Evolutionary conservation across 2,888 invertebrate species (phyloP), one percentile per base, ranked within the genome.

Genomic region (Anthrax anthrax): DNA sequence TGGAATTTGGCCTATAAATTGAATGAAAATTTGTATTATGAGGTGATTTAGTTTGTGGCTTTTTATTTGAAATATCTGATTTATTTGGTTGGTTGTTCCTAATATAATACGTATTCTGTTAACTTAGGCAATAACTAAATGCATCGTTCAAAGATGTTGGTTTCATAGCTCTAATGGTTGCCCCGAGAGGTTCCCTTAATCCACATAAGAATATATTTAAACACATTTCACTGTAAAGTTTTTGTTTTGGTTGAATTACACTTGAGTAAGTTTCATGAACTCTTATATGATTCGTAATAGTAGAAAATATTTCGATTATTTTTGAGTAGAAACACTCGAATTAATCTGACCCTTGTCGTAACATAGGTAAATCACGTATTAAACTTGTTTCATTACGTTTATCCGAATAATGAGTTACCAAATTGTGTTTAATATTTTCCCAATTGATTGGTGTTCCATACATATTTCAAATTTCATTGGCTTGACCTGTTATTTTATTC

Each of bases 401-500:
- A 4, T 43, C 36, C 1, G 43, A 36, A 16, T 43, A 43, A 9
- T 43, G 43, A n/a, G 18, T 9, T 2, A 43, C 13, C 6, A 43
- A 37, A 16, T 43, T 43, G 14, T 14, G 6, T 23, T 43, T 43
- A 2, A 43, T 43, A 19, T 43, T 14, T 8, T 37, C 37, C 43
- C 37, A 43, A 2, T 36, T 16, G 3, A 37, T 14, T 3, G 19
- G 42, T 8, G 50, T 53, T 1, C 53, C 52, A 19, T 53, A 54
- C 40, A 53, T 49, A 39, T 51, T 54, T 4, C 54, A 44, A 6
- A 51, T 48, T 41, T 54, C 52, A 29, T 56, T 55, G 12, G 54
- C 54, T 39, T 48, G 43, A 0, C 53, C 51, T 18, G 41, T 46
- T 32, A 54, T 52, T 49, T 54, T 54, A 43, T 55, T 54, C n/a